These are phyloP conservation scores for Telmatherina bonti DNA, from an alignment of 2,797 vertebrate genomes.

Conservation along the genomic window DNA sequence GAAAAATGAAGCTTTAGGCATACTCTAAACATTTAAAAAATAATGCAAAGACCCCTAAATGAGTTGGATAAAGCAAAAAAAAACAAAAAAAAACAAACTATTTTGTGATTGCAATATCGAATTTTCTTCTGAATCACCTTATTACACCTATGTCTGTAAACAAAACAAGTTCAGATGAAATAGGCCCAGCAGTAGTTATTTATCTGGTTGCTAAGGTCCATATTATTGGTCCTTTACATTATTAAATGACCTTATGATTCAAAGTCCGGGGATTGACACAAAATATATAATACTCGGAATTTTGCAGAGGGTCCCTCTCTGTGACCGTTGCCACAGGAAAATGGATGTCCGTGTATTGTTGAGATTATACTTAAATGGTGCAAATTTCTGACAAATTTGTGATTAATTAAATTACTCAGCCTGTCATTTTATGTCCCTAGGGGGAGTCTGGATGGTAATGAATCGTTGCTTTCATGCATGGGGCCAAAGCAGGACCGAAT, in stretches of 20 bases:
- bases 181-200: not conserved
- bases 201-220: not conserved
- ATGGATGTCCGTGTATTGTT: not conserved
- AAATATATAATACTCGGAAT: not conserved
- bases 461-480: not conserved
- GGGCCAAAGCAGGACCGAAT: not conserved
- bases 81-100: too few species aligned
- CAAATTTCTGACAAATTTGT: constrained; percentile 32
- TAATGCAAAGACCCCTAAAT: too few species aligned
- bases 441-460: not conserved
- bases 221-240: too few species aligned
- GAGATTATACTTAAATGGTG: constrained; percentile 7
- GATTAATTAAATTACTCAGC: constrained; percentile 23
- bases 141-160: too few species aligned
- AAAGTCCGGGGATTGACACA: not conserved
- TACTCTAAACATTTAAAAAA: too few species aligned
- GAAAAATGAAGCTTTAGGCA: too few species aligned
- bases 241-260: not conserved
- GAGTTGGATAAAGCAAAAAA: too few species aligned
- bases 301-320: not conserved
- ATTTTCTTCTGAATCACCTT: not conserved
- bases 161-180: not conserved
- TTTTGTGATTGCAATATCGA: not conserved
- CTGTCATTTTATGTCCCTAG: not conserved
- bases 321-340: not conserved